Evolutionary conservation across 2,888 invertebrate genomes (phyloP).

Genomic region (Noctua fimbriata): DNA sequence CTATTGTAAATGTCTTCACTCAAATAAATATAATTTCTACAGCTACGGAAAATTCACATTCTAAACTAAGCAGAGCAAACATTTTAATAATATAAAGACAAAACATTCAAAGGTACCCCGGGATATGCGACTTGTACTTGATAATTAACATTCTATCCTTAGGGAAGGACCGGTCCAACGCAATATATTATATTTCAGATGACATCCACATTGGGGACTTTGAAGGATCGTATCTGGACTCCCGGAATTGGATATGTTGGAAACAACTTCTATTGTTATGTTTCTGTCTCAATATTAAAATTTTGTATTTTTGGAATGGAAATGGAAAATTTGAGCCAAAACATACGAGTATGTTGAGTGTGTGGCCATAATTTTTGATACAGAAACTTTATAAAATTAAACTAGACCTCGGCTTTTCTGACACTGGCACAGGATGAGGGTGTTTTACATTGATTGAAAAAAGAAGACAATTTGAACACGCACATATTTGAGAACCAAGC

Average conservation of each 20-base stretch:
- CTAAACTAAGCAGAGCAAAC: conserved; percentile 19
- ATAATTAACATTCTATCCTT: conserved; percentile 91
- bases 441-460: background rate
- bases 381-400: background rate
- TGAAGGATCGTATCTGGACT: conserved; percentile 85
- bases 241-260: conserved; percentile 73
- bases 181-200: conserved; percentile 90
- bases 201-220: conserved; percentile 83
- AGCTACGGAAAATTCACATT: background rate
- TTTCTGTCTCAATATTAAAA: conserved; percentile 38
- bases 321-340: background rate
- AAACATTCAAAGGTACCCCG: conserved; percentile 84
- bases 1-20: too few relatives aligned
- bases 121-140: conserved; percentile 90
- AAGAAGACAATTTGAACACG: background rate
- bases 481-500: background rate
- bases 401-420: background rate
- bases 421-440: background rate
- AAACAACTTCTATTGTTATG: conserved; percentile 47
- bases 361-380: background rate
- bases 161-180: conserved; percentile 86
- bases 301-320: conserved; percentile 10
- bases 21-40: background rate
- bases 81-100: conserved; percentile 69
- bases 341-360: background rate